A percentile compares a stretch with the other conserved stretches of the same genome.
Conservation (phyloP, 2,113 vertebrate species). For the Oreotrochilus melanogaster region DNA sequence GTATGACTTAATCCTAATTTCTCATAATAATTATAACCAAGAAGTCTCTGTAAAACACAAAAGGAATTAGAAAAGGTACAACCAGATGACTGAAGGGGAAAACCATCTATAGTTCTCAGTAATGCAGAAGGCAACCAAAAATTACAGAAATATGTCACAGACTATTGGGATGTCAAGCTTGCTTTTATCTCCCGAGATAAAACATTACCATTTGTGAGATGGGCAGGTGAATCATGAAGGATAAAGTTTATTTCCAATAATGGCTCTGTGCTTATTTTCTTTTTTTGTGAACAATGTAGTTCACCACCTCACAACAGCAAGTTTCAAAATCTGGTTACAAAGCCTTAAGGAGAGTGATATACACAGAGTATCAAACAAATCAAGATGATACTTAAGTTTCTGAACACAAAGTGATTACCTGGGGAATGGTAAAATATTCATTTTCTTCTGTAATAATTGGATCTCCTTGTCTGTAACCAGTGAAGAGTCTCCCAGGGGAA, state of each 20-base stretch:
- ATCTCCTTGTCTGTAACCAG: slow-evolving; percentile 86
- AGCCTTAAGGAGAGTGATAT: not conserved
- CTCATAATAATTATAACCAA: not conserved
- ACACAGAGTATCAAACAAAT: not conserved
- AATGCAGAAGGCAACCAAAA: not conserved
- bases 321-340: not conserved
- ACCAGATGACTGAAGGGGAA: not conserved
- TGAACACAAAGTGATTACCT: slow-evolving; percentile 76
- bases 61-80: not conserved
- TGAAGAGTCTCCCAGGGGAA: slow-evolving; percentile 33
- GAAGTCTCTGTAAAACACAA: not conserved
- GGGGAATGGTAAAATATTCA: slow-evolving; percentile 86
- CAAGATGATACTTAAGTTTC: not conserved
- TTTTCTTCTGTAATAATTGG: slow-evolving; percentile 81
- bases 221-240: not conserved
- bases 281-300: not conserved
- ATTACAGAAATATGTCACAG: not conserved
- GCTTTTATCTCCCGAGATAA: not conserved
- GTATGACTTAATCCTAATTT: not conserved
- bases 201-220: not conserved
- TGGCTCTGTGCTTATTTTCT: not conserved
- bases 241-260: not conserved
- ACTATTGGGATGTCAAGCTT: not conserved
- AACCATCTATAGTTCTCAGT: not conserved
- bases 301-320: not conserved